Evolutionary conservation across 2,888 invertebrate genomes (phyloP).

Genomic region (Megaustenia siamemsis): DNA sequence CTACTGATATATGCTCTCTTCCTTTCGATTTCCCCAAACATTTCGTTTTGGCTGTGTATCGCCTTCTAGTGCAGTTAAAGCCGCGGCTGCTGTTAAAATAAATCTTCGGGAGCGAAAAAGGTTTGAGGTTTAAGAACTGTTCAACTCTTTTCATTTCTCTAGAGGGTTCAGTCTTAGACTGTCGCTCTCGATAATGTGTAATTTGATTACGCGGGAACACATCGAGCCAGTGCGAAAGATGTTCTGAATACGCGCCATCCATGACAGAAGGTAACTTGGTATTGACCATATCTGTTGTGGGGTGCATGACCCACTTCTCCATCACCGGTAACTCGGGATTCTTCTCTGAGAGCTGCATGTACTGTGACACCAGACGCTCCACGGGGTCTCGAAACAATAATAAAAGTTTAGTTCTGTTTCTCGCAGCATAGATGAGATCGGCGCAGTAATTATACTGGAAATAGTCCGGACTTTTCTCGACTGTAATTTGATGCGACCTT

Average conservation of each 20-base stretch:
- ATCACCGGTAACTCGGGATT: slow-evolving; percentile 2
- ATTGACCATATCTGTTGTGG: not conserved
- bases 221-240: slow-evolving; percentile 28
- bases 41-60: slow-evolving; percentile 43
- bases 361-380: slow-evolving; percentile 51
- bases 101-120: slow-evolving; percentile 11
- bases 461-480: slow-evolving; percentile 52
- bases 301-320: slow-evolving; percentile 42
- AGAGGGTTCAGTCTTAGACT: slow-evolving; percentile 25
- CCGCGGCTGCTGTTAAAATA: slow-evolving; percentile 42
- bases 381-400: slow-evolving; percentile 46
- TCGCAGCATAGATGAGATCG: not conserved
- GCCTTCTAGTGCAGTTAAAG: slow-evolving; percentile 37
- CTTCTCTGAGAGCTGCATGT: slow-evolving; percentile 50
- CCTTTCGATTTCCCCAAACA: slow-evolving; percentile 49
- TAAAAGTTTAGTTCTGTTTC: slow-evolving; percentile 24
- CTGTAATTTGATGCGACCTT: slow-evolving; percentile 22
- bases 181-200: slow-evolving; percentile 40
- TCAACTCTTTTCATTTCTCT: slow-evolving; percentile 46
- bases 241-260: slow-evolving; percentile 32
- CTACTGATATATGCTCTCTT: slow-evolving; percentile 37
- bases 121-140: slow-evolving; percentile 28
- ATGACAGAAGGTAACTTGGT: slow-evolving; percentile 9
- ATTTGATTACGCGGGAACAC: slow-evolving; percentile 41
- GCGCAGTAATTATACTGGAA: slow-evolving; percentile 30